These are phyloP conservation scores for Drosophila micromelanica DNA, from an alignment of 1,140 invertebrate genomes.

Conservation along the genomic window DNA sequence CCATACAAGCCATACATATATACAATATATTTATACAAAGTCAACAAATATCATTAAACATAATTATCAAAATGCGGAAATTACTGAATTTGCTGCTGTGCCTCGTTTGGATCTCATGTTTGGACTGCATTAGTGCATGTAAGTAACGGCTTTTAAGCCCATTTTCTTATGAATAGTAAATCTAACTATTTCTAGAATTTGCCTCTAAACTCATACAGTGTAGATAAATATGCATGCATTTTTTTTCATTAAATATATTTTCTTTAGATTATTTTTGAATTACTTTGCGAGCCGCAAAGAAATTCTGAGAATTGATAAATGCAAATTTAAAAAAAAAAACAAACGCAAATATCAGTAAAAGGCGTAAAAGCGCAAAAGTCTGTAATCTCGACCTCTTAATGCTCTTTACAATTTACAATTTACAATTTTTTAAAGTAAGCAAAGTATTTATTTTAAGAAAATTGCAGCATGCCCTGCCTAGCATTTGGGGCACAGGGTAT, in stretches of 20 bases:
- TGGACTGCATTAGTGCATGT: slow-evolving; percentile 18
- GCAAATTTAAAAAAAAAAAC: not conserved
- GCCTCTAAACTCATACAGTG: not conserved
- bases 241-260: not conserved
- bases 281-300: not conserved
- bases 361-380: not conserved
- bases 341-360: not conserved
- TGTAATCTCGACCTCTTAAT: not conserved
- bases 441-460: not conserved
- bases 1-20: slow-evolving; percentile 1
- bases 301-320: slow-evolving; percentile 23
- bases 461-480: not conserved
- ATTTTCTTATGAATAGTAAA: not conserved
- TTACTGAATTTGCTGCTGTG: slow-evolving; percentile 14
- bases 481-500: slow-evolving; percentile 9
- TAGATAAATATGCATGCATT: not conserved
- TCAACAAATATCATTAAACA: slow-evolving; percentile 1
- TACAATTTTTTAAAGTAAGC: too few relatives aligned
- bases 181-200: not conserved
- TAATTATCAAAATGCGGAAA: slow-evolving; percentile 33
- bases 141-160: slow-evolving; percentile 22
- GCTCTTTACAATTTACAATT: not conserved
- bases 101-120: slow-evolving; percentile 32
- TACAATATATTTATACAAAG: not conserved
- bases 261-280: not conserved